These are phyloP conservation scores for Hydrotaea diabolus DNA, from an alignment of 2,888 invertebrate genomes.

Conservation along the genomic window DNA sequence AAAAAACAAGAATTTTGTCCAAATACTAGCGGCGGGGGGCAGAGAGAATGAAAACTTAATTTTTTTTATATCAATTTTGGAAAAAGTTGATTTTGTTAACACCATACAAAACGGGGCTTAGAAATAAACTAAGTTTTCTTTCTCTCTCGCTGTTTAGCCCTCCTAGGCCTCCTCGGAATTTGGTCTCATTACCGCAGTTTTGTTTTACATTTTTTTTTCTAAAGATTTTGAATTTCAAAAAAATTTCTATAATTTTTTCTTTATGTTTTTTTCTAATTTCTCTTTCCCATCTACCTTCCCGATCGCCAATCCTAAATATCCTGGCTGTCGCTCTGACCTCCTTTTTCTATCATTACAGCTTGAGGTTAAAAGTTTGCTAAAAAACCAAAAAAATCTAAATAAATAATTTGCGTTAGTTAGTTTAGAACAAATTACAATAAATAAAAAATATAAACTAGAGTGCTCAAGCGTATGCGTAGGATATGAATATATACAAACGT, in stretches of 20 bases:
- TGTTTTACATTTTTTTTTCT: background rate
- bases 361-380: slow-evolving; percentile 3
- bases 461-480: background rate
- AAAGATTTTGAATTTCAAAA: slow-evolving; percentile 27
- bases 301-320: background rate
- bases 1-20: background rate
- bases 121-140: slow-evolving; percentile 33
- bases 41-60: background rate
- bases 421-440: background rate
- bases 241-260: slow-evolving; percentile 52
- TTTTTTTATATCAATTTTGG: background rate
- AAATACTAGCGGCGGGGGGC: background rate
- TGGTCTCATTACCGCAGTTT: slow-evolving; percentile 18
- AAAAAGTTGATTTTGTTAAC: background rate
- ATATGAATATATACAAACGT: slow-evolving; percentile 19
- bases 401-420: background rate
- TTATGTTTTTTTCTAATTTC: slow-evolving; percentile 17
- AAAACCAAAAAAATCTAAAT: background rate
- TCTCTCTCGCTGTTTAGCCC: no score
- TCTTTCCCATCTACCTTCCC: background rate
- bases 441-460: no score
- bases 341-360: slow-evolving; percentile 23
- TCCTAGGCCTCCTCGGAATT: no score
- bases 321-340: background rate
- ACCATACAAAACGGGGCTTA: slow-evolving; percentile 41